Conservation (phyloP, 2,797 vertebrate genomes). For the Anguilla marmorata region DNA sequence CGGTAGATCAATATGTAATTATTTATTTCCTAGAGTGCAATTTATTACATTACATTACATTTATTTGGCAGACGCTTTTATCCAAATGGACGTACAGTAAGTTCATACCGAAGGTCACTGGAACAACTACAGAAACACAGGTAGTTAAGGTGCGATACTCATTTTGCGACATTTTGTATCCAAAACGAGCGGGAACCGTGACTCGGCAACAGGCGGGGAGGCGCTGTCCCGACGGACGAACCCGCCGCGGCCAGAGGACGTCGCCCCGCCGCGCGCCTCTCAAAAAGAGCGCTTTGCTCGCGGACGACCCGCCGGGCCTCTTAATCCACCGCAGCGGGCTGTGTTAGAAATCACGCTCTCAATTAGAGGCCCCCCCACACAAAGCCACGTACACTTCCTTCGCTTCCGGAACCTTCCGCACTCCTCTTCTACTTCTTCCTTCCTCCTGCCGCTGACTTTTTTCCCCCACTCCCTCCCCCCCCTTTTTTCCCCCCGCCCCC, state of each 20-base stretch:
- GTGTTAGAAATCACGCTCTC: conserved; percentile 43
- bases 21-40: neutral
- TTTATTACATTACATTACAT: too few relatives aligned
- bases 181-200: neutral
- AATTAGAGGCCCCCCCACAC: conserved; percentile 48
- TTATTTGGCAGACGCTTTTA: too few relatives aligned
- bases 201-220: neutral
- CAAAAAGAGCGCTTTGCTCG: conserved; percentile 4
- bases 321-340: conserved; percentile 46
- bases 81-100: too few relatives aligned
- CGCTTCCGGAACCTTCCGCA: neutral
- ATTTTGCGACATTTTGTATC: too few relatives aligned
- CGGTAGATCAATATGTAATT: neutral
- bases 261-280: conserved; percentile 11
- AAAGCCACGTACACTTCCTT: conserved; percentile 41
- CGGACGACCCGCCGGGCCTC: conserved; percentile 18
- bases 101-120: too few relatives aligned
- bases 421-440: neutral
- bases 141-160: too few relatives aligned
- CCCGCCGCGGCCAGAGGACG: neutral
- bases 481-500: too few relatives aligned
- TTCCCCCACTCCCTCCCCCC: too few relatives aligned
- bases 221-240: neutral
- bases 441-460: neutral
- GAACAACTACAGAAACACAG: too few relatives aligned